These are phyloP conservation scores for Adelosebastes latens DNA, from an alignment of 2,797 vertebrate species.

Conservation along the genomic window DNA sequence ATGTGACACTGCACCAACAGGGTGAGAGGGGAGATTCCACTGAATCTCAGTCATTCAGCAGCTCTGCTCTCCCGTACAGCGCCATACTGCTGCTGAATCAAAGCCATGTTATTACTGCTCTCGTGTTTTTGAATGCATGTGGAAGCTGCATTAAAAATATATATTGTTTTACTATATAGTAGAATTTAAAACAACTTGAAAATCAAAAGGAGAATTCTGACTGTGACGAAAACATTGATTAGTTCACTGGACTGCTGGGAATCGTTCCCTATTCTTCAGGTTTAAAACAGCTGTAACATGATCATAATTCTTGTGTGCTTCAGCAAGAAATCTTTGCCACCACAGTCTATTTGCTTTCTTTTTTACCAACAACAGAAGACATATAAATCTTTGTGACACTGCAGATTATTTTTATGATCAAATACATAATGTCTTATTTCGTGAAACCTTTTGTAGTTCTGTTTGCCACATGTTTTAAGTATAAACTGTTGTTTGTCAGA, in stretches of 20 bases:
- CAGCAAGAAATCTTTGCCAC: neutral
- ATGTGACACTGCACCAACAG: neutral
- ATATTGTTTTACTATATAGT: neutral
- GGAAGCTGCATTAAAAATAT: neutral
- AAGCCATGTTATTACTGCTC: neutral
- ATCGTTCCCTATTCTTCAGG: neutral
- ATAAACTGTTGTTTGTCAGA: neutral
- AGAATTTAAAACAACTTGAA: neutral
- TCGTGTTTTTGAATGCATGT: neutral
- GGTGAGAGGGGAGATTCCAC: slow-evolving; percentile 3
- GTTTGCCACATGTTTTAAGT: neutral
- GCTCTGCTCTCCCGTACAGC: neutral
- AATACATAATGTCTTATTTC: neutral
- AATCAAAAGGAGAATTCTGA: neutral
- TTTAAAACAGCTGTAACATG: neutral
- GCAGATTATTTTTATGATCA: neutral
- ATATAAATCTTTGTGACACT: no score
- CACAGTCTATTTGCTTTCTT: neutral
- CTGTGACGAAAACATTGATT: neutral
- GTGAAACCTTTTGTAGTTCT: neutral
- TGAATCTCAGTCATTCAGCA: neutral
- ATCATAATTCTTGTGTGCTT: neutral
- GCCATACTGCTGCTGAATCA: neutral
- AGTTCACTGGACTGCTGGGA: neutral
- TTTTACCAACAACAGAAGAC: neutral